These are phyloP conservation scores for Vulpes vulpes DNA, from an alignment of 2,113 vertebrate species.

Conservation along the genomic window DNA sequence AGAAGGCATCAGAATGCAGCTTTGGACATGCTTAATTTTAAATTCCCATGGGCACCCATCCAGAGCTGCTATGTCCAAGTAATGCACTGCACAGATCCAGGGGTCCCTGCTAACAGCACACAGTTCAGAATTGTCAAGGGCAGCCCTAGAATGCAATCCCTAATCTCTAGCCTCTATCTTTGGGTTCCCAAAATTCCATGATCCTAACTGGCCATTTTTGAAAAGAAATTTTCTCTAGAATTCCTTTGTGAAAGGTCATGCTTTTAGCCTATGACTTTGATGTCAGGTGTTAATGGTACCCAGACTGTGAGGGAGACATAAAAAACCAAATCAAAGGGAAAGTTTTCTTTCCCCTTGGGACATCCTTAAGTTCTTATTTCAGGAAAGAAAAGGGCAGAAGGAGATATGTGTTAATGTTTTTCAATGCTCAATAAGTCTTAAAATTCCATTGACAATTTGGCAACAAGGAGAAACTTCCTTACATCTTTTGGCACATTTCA, in stretches of 20 bases:
- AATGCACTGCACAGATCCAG: accelerated
- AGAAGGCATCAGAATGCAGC: not conserved
- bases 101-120: not conserved
- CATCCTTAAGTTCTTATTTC: conserved; percentile 53
- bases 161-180: not conserved
- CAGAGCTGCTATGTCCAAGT: not conserved
- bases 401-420: not conserved
- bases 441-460: conserved; percentile 29
- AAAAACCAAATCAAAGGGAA: conserved; percentile 57
- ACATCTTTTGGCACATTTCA: not conserved
- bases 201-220: not conserved
- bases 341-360: not conserved
- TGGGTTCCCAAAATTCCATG: not conserved
- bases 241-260: conserved; percentile 44
- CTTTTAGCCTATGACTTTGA: conserved; percentile 53
- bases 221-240: conserved; percentile 60
- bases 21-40: not conserved
- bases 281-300: conserved; percentile 67
- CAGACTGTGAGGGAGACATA: conserved; percentile 13
- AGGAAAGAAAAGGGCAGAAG: not conserved
- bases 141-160: not conserved
- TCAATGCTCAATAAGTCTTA: conserved; percentile 1
- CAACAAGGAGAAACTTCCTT: not conserved
- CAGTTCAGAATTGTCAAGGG: not conserved
- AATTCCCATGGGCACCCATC: not conserved